Evolutionary conservation across 2,888 invertebrate genomes (phyloP).

Genomic region (Synergus laeviventris): DNA sequence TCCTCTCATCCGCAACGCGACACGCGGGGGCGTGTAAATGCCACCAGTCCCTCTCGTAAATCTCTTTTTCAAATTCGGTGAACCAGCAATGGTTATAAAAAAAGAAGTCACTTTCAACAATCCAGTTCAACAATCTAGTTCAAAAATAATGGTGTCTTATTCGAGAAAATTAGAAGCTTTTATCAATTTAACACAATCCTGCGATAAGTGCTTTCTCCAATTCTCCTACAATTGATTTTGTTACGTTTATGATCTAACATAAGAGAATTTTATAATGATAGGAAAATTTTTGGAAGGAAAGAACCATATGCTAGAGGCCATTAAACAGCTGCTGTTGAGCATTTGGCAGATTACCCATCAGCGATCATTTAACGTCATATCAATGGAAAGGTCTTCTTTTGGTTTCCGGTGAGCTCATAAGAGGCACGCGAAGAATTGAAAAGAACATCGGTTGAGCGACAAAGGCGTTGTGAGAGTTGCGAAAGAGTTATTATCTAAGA

Average conservation of each 20-base stretch:
- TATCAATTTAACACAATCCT: neutral
- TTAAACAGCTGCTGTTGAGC: neutral
- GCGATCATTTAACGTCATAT: constrained; percentile 11
- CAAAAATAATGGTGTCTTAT: neutral
- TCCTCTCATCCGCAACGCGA: constrained; percentile 28
- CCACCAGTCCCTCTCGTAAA: constrained; percentile 2
- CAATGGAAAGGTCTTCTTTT: neutral
- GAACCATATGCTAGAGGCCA: neutral
- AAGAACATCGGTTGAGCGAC: constrained; percentile 1
- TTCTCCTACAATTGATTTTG: neutral
- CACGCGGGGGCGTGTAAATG: constrained; percentile 37
- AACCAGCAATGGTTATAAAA: constrained; percentile 6
- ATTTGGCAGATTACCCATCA: constrained; percentile 8
- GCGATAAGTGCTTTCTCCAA: neutral
- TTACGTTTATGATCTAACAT: neutral
- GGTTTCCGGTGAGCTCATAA: constrained; percentile 40
- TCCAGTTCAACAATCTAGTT: neutral
- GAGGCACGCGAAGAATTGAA: constrained; percentile 38
- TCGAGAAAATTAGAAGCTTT: neutral
- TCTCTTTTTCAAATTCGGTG: constrained; percentile 1
- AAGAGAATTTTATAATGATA: neutral
- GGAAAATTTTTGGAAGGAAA: neutral
- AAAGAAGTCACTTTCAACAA: constrained; percentile 1
- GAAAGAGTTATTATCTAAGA: constrained; percentile 18
- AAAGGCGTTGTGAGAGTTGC: constrained; percentile 9